Percentiles rank a stretch among this genome's conserved stretches.
These are phyloP conservation scores for Caenorhabditis remanei DNA, from an alignment of 1,140 invertebrate species.

Conservation along the genomic window DNA sequence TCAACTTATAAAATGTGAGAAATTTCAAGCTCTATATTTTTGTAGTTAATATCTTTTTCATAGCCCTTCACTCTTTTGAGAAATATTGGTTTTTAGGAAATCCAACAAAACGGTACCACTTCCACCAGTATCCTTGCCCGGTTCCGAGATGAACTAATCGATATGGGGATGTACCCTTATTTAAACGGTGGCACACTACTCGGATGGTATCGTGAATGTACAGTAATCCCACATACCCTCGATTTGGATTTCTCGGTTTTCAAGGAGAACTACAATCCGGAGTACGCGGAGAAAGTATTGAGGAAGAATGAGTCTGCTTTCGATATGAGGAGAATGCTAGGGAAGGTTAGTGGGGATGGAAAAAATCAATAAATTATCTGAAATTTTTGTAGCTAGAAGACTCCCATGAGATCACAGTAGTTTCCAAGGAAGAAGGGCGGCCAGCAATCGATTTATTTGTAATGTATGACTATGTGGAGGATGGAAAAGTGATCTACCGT, in stretches of 20 bases:
- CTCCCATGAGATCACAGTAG: background rate
- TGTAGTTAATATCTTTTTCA: no score
- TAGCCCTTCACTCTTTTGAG: no score
- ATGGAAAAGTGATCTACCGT: background rate
- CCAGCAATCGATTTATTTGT: constrained; percentile 28
- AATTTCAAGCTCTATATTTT: no score
- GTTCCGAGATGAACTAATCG: background rate
- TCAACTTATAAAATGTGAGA: no score
- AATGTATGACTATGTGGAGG: constrained; percentile 12
- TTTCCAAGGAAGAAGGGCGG: background rate
- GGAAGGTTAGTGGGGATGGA: background rate
- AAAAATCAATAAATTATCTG: background rate
- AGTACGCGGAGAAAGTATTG: background rate
- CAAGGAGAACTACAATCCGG: constrained; percentile 19
- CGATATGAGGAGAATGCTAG: background rate
- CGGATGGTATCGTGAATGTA: constrained; percentile 53
- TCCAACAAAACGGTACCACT: background rate
- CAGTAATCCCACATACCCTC: constrained; percentile 18
- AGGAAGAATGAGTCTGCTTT: background rate
- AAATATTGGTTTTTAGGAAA: background rate
- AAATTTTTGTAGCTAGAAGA: constrained; percentile 21
- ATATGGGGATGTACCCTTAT: constrained; percentile 33
- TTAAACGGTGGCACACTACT: constrained; percentile 38
- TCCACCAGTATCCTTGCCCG: background rate
- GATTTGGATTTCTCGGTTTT: constrained; percentile 49